These are phyloP conservation scores for Syncerus caffer DNA, from an alignment of 2,797 vertebrate genomes.

Conservation along the genomic window DNA sequence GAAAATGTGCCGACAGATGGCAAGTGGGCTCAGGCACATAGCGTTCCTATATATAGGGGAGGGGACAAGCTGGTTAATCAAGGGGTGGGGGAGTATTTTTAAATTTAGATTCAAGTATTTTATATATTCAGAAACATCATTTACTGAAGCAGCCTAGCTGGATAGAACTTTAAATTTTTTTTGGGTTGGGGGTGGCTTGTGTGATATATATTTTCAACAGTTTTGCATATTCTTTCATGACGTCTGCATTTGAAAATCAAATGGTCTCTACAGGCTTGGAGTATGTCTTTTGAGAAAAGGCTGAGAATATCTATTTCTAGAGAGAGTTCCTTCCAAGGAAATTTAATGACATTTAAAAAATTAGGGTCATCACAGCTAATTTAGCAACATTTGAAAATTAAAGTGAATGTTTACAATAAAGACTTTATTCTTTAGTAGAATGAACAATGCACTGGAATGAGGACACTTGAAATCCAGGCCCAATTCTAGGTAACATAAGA, in stretches of 20 bases:
- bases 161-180: constrained; percentile 55
- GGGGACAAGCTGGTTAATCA: constrained; percentile 79
- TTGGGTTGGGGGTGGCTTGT: constrained; percentile 54
- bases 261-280: constrained; percentile 20
- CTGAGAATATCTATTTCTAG: constrained; percentile 58
- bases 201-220: constrained; percentile 71
- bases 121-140: constrained; percentile 76
- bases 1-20: constrained; percentile 76
- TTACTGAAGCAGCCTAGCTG: constrained; percentile 63
- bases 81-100: constrained; percentile 67
- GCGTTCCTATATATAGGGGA: constrained; percentile 79
- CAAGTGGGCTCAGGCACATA: constrained; percentile 78
- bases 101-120: constrained; percentile 78
- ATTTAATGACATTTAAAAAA: constrained; percentile 48
- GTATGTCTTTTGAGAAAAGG: constrained; percentile 47
- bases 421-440: neutral
- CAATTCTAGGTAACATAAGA: neutral
- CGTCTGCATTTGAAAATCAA: constrained; percentile 64
- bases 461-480: neutral
- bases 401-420: neutral
- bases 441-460: neutral
- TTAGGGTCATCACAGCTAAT: constrained; percentile 24
- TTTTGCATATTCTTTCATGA: constrained; percentile 66
- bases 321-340: constrained; percentile 57
- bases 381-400: neutral